These are phyloP conservation scores for Trachurus trachurus DNA, from an alignment of 2,797 vertebrate genomes.

Conservation along the genomic window DNA sequence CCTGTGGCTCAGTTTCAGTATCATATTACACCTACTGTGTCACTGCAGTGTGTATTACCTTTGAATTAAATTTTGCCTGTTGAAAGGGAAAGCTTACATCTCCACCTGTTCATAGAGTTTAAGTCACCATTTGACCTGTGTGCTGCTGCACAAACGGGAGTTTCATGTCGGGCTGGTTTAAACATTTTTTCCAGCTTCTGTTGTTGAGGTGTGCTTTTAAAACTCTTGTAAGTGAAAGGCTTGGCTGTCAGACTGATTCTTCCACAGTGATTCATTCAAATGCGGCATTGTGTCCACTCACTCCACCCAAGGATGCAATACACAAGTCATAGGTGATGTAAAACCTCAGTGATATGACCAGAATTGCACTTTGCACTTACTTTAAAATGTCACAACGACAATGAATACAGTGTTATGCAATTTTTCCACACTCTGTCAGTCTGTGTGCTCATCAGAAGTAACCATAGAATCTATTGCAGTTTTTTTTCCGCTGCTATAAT, in stretches of 20 bases:
- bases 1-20: background rate
- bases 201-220: constrained; percentile 29
- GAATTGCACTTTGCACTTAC: constrained; percentile 35
- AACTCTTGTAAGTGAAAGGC: background rate
- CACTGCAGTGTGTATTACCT: background rate
- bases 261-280: constrained; percentile 53
- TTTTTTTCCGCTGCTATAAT: too few relatives aligned
- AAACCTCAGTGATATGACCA: background rate
- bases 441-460: background rate
- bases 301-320: constrained; percentile 50
- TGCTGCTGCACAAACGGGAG: constrained; percentile 14
- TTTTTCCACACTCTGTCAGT: background rate
- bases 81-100: background rate
- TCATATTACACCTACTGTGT: constrained; percentile 11
- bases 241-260: constrained; percentile 29
- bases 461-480: background rate
- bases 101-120: background rate
- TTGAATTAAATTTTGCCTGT: background rate
- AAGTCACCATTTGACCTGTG: background rate
- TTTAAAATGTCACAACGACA: background rate
- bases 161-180: constrained; percentile 19
- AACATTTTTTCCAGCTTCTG: constrained; percentile 31
- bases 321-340: constrained; percentile 19
- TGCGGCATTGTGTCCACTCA: constrained; percentile 33
- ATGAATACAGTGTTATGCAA: background rate